Conservation (phyloP, 2,113 vertebrate species). For the Sinocyclocheilus anshuiensis region DNA sequence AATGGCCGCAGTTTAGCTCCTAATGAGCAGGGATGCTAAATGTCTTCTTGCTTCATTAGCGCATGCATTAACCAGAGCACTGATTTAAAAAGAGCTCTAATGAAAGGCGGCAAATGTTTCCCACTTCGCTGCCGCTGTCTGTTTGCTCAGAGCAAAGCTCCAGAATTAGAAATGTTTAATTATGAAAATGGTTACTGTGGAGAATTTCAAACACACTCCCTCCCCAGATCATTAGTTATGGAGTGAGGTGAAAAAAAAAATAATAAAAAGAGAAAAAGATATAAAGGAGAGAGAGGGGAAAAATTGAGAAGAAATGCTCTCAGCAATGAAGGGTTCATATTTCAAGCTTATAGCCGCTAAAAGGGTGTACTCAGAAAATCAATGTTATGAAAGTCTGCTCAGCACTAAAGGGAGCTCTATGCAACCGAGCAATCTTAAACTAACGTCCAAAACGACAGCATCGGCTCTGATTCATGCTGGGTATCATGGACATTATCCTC, state of each 20-base stretch:
- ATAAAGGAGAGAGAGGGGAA: conserved; percentile 34
- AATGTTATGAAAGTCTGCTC: conserved; percentile 98
- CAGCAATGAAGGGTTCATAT: conserved; percentile 98
- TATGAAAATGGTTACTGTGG: conserved; percentile 95
- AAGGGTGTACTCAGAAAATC: conserved; percentile 98
- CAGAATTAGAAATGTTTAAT: conserved; percentile 98
- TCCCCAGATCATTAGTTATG: conserved; percentile 95
- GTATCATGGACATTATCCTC: conserved; percentile 86
- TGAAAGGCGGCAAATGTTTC: conserved; percentile 79
- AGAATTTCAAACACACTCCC: conserved; percentile 93
- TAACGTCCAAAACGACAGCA: conserved; percentile 81
- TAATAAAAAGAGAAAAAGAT: conserved; percentile 1
- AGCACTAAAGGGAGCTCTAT: conserved; percentile 94
- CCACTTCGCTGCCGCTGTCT: conserved; percentile 66
- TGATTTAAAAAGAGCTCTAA: conserved; percentile 76
- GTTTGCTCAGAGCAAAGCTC: conserved; percentile 94
- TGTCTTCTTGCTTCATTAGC: conserved; percentile 75
- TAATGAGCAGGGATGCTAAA: conserved; percentile 75
- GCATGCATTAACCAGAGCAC: conserved; percentile 73
- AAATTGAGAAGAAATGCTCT: conserved; percentile 91
- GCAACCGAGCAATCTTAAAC: conserved; percentile 98
- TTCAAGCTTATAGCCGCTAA: conserved; percentile 99
- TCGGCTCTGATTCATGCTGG: conserved; percentile 88
- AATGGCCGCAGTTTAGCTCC: conserved; percentile 78
- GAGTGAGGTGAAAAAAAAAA: conserved; percentile 71